Base-by-base conservation (phyloP, 2,797 vertebrate genomes). In the Sebastes diaconus region DNA sequence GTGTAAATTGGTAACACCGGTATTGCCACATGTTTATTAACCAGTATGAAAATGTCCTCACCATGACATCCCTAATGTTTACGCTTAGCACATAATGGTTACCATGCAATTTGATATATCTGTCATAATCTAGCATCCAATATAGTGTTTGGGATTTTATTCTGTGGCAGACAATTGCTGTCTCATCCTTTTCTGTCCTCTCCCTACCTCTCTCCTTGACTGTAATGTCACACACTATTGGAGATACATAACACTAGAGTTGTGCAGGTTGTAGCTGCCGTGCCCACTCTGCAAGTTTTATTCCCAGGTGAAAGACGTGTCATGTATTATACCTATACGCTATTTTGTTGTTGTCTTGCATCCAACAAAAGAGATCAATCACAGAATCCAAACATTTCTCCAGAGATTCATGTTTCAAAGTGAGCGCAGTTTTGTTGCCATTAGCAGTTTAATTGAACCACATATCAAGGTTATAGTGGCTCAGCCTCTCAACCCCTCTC, bases 401-500 rank as follows among this genome's bases (percentile, higher is more conserved):
- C 24, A 24, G 73, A 87, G 85, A 84, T 87, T 79, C n/a, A 59
- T 73, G 77, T 84, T 85, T 80, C 65, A 77, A 79, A 63, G 69
- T 12, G 25, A 77, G 81, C 24, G 8, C 83, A 32, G 61, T 90
- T 92, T 50, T 84, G 73, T 81, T 91, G 85, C 83, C 77, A 74
- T 90, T 89, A 88, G 77, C 73, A 39, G 59, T 75, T 83, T 92
- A 92, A 93, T 86, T 93, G 82, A 91, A 91, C 80, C 90, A 91
- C 91, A 92, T 85, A 90, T 92, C 86, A 90, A 88, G 81, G 84
- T 92, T 92, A 92, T 86, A 87, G 85, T 81, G 83, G 84, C 75
- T 61, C 63, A 32, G 77, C 86, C 75, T 54, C 77, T 79, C 73
- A 63, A 39, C 77, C 55, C 46, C 69, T 70, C 75, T 61, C 52